A percentile compares a stretch with the other conserved stretches of the same genome.
Evolutionary conservation across 2,113 vertebrate genomes (phyloP).

Genomic region (Penelope pileata): DNA sequence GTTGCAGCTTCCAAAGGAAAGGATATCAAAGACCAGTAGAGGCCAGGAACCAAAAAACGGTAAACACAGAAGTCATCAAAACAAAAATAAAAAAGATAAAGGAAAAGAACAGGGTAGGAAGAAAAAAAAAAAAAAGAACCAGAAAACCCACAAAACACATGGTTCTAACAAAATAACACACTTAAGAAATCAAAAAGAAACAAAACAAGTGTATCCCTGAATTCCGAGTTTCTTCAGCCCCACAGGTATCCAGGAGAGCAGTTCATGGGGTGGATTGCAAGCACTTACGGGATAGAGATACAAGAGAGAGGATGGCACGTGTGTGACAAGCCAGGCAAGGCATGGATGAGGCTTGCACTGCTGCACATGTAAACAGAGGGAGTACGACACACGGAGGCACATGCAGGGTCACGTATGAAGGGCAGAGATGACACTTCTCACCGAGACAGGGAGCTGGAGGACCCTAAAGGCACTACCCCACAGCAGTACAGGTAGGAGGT

Average conservation of each 20-base stretch:
- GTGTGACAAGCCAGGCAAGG: neutral
- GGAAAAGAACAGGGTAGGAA: neutral
- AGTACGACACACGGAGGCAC: neutral
- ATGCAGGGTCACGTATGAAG: neutral
- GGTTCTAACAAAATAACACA: neutral
- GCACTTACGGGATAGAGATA: neutral
- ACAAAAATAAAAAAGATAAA: neutral
- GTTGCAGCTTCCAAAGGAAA: neutral
- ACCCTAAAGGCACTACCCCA: neutral
- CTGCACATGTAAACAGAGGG: neutral
- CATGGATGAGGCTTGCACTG: neutral
- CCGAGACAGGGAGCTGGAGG: neutral
- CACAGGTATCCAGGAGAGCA: neutral
- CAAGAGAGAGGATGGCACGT: neutral
- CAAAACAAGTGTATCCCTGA: neutral
- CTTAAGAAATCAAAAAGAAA: neutral
- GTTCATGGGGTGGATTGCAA: neutral
- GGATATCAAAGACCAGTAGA: neutral
- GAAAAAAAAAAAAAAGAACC: neutral
- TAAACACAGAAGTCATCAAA: neutral
- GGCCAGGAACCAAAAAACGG: neutral
- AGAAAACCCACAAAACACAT: neutral
- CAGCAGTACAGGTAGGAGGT: rapidly evolving
- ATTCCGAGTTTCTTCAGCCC: neutral
- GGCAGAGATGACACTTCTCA: neutral